Percentiles rank a stretch among this genome's conserved stretches.
phyloP scores from a whole-genome alignment of 1,140 invertebrate species.

The Zaprionus tsacasi region DNA sequence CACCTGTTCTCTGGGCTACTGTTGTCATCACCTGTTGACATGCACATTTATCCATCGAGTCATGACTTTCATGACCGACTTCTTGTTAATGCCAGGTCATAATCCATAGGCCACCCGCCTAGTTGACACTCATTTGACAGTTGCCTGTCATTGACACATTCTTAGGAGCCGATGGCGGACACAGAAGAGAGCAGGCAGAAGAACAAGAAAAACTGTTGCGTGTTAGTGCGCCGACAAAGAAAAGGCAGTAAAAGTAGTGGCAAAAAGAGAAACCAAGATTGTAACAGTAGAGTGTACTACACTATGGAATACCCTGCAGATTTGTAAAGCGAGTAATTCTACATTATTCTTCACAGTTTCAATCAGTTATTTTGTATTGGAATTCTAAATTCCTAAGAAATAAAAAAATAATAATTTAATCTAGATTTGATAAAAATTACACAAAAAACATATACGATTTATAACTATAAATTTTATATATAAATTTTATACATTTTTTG shows the following conservation, averaged over 20 bases:
- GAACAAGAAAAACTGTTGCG: constrained; percentile 43
- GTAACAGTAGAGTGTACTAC: not conserved
- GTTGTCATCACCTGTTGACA: constrained; percentile 36
- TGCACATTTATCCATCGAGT: constrained; percentile 33
- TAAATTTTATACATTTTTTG: no score
- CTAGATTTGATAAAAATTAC: no score
- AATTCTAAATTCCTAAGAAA: no score
- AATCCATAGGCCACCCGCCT: constrained; percentile 37
- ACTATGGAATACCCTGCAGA: not conserved
- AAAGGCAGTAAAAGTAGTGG: constrained; percentile 10
- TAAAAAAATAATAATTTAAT: no score
- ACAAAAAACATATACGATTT: no score
- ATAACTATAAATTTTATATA: no score
- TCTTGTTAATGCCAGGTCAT: constrained; percentile 49
- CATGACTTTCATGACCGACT: constrained; percentile 22
- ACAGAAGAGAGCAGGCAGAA: not conserved
- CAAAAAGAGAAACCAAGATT: not conserved
- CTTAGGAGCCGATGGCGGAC: constrained; percentile 13
- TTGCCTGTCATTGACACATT: constrained; percentile 49
- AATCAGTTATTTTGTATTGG: no score
- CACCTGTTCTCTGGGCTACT: not conserved
- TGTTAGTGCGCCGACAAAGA: constrained; percentile 21
- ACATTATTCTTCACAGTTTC: no score
- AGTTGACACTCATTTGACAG: constrained; percentile 59
- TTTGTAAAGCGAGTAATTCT: no score